A percentile compares a stretch with the other conserved stretches of the same genome.
Conservation (phyloP, 2,888 invertebrate genomes). For the Ariolimax columbianus region DNA sequence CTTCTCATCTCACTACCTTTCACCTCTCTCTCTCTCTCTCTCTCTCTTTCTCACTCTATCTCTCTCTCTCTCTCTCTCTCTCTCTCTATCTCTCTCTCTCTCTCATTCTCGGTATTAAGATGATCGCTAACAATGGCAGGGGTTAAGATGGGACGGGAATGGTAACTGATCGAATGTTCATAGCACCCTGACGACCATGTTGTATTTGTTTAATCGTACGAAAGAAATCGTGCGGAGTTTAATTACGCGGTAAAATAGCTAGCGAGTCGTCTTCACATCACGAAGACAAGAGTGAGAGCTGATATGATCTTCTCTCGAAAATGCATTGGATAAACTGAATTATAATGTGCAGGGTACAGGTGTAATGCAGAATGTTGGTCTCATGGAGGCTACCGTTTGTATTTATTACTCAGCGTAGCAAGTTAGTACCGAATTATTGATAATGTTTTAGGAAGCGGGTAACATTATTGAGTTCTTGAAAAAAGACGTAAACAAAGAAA, state of each 20-base stretch:
- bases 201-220: slow-evolving; percentile 3
- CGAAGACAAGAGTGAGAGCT: background rate
- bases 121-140: background rate
- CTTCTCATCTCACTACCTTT: background rate
- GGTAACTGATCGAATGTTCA: background rate
- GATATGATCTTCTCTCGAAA: background rate
- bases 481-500: too few relatives aligned
- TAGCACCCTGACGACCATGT: background rate
- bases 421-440: too few relatives aligned
- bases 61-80: background rate
- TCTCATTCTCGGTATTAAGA: background rate
- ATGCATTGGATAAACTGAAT: background rate
- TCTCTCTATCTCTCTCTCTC: background rate
- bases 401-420: too few relatives aligned
- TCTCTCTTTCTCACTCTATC: background rate
- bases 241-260: background rate
- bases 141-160: background rate
- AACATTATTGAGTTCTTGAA: too few relatives aligned
- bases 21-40: background rate
- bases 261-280: background rate
- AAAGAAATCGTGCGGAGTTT: background rate
- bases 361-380: too few relatives aligned
- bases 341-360: too few relatives aligned
- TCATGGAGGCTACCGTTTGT: too few relatives aligned
- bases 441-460: too few relatives aligned